Evolutionary conservation across 2,113 vertebrate species (phyloP).

Genomic region (Bubo bubo): DNA sequence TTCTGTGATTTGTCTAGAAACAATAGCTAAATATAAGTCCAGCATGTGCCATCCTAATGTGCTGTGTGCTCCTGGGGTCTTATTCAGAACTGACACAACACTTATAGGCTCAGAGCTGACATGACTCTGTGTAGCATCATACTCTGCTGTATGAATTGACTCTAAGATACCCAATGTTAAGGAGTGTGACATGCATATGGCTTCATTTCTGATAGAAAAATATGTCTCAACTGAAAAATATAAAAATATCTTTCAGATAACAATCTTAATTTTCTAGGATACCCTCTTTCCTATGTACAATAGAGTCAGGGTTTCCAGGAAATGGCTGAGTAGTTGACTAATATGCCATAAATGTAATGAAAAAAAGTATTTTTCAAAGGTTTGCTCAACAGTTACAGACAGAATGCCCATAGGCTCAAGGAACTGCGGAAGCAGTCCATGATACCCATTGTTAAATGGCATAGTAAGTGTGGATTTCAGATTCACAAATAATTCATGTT

Average conservation of each 20-base stretch:
- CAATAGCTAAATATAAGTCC: background rate
- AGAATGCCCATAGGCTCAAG: background rate
- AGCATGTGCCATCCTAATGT: background rate
- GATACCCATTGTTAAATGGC: background rate
- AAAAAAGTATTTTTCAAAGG: background rate
- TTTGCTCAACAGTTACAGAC: background rate
- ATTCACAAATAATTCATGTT: background rate
- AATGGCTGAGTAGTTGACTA: background rate
- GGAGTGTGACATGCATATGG: background rate
- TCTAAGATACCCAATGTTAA: background rate
- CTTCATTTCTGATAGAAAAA: background rate
- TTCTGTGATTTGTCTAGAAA: background rate
- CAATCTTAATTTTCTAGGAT: background rate
- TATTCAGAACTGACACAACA: background rate
- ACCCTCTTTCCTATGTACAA: background rate
- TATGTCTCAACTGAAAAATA: background rate
- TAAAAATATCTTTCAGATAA: background rate
- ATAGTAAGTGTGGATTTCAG: background rate
- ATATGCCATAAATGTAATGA: background rate
- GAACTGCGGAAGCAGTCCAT: background rate
- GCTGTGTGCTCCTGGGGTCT: background rate
- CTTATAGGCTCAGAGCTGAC: background rate
- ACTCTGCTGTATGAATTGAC: background rate
- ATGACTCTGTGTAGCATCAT: background rate
- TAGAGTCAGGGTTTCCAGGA: background rate